A percentile compares a stretch with the other conserved stretches of the same genome.
Conservation (phyloP, 2,113 vertebrate genomes). For the Labrus mixtus region DNA sequence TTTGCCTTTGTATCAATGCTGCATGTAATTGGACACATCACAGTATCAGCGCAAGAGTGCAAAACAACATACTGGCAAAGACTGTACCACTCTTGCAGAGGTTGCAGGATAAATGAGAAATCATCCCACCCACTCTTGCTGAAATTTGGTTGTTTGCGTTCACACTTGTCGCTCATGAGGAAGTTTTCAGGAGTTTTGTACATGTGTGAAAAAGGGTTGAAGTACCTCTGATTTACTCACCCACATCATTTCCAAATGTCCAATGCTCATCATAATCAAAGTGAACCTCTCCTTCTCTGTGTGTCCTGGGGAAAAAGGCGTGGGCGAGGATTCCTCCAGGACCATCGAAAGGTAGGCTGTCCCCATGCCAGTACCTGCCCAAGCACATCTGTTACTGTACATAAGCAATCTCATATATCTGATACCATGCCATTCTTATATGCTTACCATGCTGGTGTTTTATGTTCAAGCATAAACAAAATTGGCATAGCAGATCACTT, state of each 20-base stretch:
- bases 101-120: no score
- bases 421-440: background rate
- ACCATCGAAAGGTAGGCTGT: conserved; percentile 92
- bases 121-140: no score
- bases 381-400: conserved; percentile 44
- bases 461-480: background rate
- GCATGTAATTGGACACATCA: no score
- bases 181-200: no score
- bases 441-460: background rate
- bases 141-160: no score
- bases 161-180: no score
- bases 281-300: conserved; percentile 91
- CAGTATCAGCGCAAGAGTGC: no score
- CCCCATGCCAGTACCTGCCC: conserved; percentile 92
- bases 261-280: conserved; percentile 95
- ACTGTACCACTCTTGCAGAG: no score
- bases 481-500: background rate
- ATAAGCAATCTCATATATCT: background rate
- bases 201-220: background rate
- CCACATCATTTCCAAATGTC: conserved; percentile 88
- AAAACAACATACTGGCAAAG: no score
- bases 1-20: no score
- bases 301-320: conserved; percentile 92
- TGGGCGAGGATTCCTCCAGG: conserved; percentile 93
- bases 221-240: conserved; percentile 73